Evolutionary conservation across 2,113 vertebrate species (phyloP), one percentile per base, ranked within the genome.

Genomic region (Uropsilus gracilis): DNA sequence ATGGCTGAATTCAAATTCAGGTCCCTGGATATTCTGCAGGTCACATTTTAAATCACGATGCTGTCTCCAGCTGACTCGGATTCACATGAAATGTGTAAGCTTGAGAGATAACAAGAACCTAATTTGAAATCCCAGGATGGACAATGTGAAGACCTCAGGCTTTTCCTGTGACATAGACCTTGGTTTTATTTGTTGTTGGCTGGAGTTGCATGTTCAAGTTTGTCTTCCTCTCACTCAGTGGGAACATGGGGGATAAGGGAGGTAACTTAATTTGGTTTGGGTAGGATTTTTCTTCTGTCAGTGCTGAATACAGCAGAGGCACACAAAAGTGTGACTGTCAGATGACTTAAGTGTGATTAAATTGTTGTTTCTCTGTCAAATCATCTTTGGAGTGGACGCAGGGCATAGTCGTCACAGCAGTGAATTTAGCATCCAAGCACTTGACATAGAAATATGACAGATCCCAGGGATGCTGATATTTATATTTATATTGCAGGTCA

Each of bases 1-100:
- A 84, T 91, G 8, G 30, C 53, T 34, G 48, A 64, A 95, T 64
- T 75, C 12, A 83, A 64, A 76, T n/a, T 18, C 34, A 69, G 18
- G 5, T 4, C 32, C 11, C 13, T n/a, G 5, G 0, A 30, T n/a
- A n/a, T 82, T 73, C 32, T 44, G 10, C 12, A 61, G 14, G 32
- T 16, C 26, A 48, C 42, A 44, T 75, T 73, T 86, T 55, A 59
- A 66, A 26, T 87, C 30, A 63, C 48, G 5, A 55, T 6, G 9
- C 1, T 44, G 12, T 30, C 46, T 76, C 46, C 37, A n/a, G 9
- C n/a, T 63, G 63, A 83, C 24, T 57, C 0, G 0, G 82, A 92
- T 71, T 69, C 28, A 2, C 75, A 0, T 50, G 17, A 50, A 90
- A 66, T 28, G 1, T 30, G 14, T 28, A 83, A 64, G 55, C 20